Base-by-base conservation (phyloP, 2,113 vertebrate genomes). In the Lonchura striata region DNA sequence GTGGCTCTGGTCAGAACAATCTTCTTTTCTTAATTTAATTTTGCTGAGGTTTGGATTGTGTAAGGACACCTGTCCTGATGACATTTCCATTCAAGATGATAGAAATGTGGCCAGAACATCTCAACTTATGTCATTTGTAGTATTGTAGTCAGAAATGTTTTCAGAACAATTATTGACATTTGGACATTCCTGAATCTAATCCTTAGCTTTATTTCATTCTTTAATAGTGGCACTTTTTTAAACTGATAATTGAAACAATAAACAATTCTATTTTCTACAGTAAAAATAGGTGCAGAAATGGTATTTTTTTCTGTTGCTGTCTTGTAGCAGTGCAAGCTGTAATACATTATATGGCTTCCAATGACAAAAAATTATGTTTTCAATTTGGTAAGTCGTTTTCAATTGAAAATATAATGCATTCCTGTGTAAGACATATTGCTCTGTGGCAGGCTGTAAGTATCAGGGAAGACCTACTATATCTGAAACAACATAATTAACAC, bases 401-500 rank as follows among this genome's bases (percentile, higher is more conserved):
- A 95, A 89, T 92, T 85, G 83, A 91, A 92, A 94, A 92, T 91
- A 69, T 65, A 89, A 94, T 91, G 70, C 63, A 75, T 95, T 95
- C 33, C 66, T 65, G 31, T 24, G 30, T 79, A 77, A 89, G 93
- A 96, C 81, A 42, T 87, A 95, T 53, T 91, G 78, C 74, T 64
- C 31, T 86, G 81, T 95, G 84, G 69, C 61, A 72, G 87, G 65
- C 75, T 80, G 63, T 91, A 95, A 94, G 82, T 94, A 90, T 89
- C 80, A 94, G 71, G 70, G 81, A 95, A 85, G 92, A 75, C 52
- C 80, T 92, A 60, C 82, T 95, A 33, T 87, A 82, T 96, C 61
- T 94, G 84, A 93, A 95, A 80, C 68, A 90, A 93, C 84, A 83
- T 97, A 91, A 97, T 95, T 97, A 95, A 95, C 79, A 23, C 75